Evolutionary conservation across 1,140 invertebrate species (phyloP).

Genomic region (Lepidurus apus): DNA sequence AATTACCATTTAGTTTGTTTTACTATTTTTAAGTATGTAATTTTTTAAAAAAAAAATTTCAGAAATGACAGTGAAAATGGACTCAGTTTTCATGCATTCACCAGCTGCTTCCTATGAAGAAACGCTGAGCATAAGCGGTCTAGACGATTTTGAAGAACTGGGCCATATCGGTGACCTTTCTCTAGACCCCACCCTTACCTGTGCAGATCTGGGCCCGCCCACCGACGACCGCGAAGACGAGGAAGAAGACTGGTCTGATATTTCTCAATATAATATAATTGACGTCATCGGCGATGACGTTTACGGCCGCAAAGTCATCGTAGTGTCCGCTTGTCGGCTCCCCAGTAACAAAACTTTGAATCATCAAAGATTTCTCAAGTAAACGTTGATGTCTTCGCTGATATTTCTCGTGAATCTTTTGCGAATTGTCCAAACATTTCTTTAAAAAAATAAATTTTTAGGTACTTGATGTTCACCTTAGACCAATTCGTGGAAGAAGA

Average conservation of each 20-base stretch:
- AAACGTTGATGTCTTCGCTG: constrained; percentile 37
- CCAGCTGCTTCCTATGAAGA: not conserved
- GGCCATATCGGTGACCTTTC: constrained; percentile 5
- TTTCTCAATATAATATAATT: constrained; percentile 74
- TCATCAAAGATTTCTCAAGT: constrained; percentile 77
- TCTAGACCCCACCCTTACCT: constrained; percentile 18
- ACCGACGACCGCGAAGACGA: constrained; percentile 43
- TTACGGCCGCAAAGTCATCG: constrained; percentile 86
- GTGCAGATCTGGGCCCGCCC: not conserved
- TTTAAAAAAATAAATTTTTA: constrained; percentile 46
- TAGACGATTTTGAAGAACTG: not conserved
- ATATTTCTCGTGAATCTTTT: not conserved
- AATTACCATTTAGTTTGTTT: constrained; percentile 39
- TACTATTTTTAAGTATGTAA: constrained; percentile 14
- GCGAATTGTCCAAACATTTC: not conserved
- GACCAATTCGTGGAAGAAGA: constrained; percentile 98
- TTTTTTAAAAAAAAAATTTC: too few relatives aligned
- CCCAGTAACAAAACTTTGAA: constrained; percentile 79
- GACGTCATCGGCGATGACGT: constrained; percentile 88
- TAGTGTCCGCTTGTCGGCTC: constrained; percentile 87
- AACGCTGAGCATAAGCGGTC: not conserved
- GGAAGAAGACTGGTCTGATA: constrained; percentile 65
- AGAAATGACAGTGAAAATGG: not conserved
- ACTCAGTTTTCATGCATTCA: constrained; percentile 12
- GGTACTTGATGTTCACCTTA: constrained; percentile 89